A percentile compares a stretch with the other conserved stretches of the same genome.
Conservation (phyloP, 2,888 invertebrate genomes). For the Pachycephus smyrnensis region DNA sequence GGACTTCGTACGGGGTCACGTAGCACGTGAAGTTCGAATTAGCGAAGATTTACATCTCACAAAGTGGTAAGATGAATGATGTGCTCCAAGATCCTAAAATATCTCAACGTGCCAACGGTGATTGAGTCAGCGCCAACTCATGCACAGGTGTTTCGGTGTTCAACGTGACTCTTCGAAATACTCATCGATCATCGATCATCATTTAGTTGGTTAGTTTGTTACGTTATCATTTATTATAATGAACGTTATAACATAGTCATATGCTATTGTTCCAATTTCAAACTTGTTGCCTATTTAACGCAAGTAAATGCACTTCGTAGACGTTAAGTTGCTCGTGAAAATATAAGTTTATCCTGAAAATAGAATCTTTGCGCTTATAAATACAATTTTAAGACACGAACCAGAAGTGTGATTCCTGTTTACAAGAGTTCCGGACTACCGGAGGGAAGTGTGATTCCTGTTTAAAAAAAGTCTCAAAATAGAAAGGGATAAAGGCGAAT, state of each 20-base stretch:
- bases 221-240: not conserved
- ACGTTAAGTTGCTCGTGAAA: not conserved
- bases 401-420: not conserved
- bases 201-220: not conserved
- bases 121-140: not conserved
- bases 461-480: not conserved
- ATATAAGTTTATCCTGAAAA: not conserved
- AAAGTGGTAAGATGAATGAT: too few relatives aligned
- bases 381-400: not conserved
- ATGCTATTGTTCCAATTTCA: not conserved
- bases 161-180: not conserved
- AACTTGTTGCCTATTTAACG: not conserved
- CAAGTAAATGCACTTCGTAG: not conserved
- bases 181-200: not conserved
- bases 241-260: not conserved
- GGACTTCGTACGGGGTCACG: too few relatives aligned
- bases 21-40: too few relatives aligned
- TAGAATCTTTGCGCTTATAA: not conserved
- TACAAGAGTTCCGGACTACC: not conserved
- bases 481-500: too few relatives aligned
- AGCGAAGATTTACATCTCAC: too few relatives aligned
- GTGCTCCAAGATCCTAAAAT: not conserved
- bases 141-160: not conserved
- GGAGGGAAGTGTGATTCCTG: not conserved
- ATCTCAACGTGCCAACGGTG: not conserved